A percentile compares a stretch with the other conserved stretches of the same genome.
These are phyloP conservation scores for Nyctereutes procyonoides DNA, from an alignment of 2,113 vertebrate species.

Conservation along the genomic window DNA sequence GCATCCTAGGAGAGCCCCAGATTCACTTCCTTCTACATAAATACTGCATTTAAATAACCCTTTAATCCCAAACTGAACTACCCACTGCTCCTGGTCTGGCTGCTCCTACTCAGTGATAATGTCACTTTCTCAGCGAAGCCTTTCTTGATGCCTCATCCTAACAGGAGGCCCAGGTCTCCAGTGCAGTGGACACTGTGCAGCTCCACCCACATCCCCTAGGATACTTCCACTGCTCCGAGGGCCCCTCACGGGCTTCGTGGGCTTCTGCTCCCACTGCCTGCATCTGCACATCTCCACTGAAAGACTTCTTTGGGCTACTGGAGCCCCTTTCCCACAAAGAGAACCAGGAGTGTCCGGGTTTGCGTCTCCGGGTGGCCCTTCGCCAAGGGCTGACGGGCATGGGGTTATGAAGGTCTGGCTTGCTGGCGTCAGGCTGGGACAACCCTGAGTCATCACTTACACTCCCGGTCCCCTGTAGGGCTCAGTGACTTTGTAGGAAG, in stretches of 20 bases:
- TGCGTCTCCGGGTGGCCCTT: background rate
- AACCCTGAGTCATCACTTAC: background rate
- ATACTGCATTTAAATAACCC: background rate
- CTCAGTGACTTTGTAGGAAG: background rate
- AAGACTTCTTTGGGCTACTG: background rate
- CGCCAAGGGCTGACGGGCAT: rapidly evolving
- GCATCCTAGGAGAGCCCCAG: background rate
- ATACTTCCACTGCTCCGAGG: background rate
- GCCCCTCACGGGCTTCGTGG: background rate
- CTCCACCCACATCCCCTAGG: rapidly evolving
- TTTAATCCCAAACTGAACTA: background rate
- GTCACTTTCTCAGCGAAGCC: background rate
- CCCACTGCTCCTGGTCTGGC: background rate
- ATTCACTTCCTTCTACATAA: background rate
- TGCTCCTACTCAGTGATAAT: background rate
- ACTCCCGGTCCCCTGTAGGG: rapidly evolving
- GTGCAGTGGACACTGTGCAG: background rate
- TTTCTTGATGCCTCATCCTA: background rate
- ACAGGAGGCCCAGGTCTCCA: background rate
- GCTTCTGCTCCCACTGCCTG: rapidly evolving
- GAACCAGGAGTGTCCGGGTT: background rate
- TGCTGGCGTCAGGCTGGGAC: background rate
- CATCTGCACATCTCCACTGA: rapidly evolving
- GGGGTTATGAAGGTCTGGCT: background rate
- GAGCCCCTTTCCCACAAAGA: no score